Evolutionary conservation across 2,113 vertebrate genomes (phyloP), one percentile per base, ranked within the genome.

Genomic region (Caloenas nicobarica): DNA sequence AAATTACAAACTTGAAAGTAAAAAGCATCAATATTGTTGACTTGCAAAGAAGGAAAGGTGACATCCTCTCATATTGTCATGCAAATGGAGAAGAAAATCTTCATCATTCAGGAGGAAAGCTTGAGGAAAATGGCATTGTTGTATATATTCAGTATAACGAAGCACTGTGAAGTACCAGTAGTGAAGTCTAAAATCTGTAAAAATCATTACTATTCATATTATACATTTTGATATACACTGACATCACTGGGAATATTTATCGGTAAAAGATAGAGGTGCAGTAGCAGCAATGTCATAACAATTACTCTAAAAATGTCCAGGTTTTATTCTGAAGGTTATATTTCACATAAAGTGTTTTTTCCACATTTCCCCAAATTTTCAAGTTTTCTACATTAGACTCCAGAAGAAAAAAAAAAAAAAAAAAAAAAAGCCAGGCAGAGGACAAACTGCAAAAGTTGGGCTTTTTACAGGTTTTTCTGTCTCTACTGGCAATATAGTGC

Each of bases 1-100:
- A 95, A 94, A 95, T 92, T 83, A 86, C 23, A 74, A 83, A 81
- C 36, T 90, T 93, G 79, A 95, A 93, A 95, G 89, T 73, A 94
- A 88, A 91, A 88, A 86, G 54, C 76, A 81, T 70, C 68, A 78
- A 77, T 94, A 90, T 73, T 86, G 40, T 70, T 93, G 86, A 46
- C 64, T 94, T 90, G 40, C 19, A 71, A 83, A 77, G 56, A 72
- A 26, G 26, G 17, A 57, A 72, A 60, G 11, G 26, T 62, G 86
- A 38, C 53, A 65, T 86, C 81, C 71, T 76, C 44, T 89, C 14
- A 31, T 36, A 82, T 80, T 90, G 34, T 93, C 79, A 73, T 90
- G 71, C 13, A 94, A 83, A 94, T n/a, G 14, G n/a, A 88, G 58
- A 93, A 66, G 68, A 93, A 94, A 91, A 80, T 88, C 62, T 70